These are phyloP conservation scores for Norana najaformis DNA, from an alignment of 2,888 invertebrate genomes.

Conservation along the genomic window DNA sequence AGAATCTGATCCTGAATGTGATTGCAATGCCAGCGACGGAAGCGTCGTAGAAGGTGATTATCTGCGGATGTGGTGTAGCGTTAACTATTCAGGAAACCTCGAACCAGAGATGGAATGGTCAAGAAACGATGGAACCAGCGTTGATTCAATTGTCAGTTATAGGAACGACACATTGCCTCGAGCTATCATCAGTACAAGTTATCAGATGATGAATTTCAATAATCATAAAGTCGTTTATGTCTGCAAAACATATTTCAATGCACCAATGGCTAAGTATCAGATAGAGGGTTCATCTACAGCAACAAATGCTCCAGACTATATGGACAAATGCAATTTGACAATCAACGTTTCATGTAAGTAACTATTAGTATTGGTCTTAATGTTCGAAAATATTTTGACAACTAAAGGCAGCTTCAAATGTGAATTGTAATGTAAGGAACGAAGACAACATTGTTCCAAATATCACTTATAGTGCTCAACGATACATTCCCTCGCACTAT, in stretches of 20 bases:
- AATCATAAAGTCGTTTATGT: not conserved
- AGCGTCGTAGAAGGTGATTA: not conserved
- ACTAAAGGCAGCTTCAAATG: not conserved
- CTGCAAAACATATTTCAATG: not conserved
- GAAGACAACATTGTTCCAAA: too few relatives aligned
- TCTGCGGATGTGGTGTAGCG: not conserved
- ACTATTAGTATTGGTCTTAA: not conserved
- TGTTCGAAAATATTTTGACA: not conserved
- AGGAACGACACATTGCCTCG: not conserved
- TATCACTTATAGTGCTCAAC: not conserved
- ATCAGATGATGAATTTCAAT: not conserved
- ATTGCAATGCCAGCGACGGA: not conserved
- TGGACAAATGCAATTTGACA: not conserved
- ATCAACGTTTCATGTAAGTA: not conserved
- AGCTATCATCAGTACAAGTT: not conserved
- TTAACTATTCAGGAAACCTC: not conserved
- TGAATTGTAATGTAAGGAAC: not conserved
- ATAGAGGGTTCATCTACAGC: not conserved
- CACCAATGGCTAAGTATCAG: not conserved
- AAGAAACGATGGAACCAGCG: not conserved
- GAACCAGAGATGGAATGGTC: not conserved
- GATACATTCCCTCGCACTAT: too few relatives aligned
- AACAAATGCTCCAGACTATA: not conserved
- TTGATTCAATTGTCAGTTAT: not conserved
- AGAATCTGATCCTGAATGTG: not conserved